Percentiles rank a stretch among this genome's conserved stretches.
phyloP scores from a whole-genome alignment of 2,113 vertebrate species.

The Petrocephalus microphthalmus region DNA sequence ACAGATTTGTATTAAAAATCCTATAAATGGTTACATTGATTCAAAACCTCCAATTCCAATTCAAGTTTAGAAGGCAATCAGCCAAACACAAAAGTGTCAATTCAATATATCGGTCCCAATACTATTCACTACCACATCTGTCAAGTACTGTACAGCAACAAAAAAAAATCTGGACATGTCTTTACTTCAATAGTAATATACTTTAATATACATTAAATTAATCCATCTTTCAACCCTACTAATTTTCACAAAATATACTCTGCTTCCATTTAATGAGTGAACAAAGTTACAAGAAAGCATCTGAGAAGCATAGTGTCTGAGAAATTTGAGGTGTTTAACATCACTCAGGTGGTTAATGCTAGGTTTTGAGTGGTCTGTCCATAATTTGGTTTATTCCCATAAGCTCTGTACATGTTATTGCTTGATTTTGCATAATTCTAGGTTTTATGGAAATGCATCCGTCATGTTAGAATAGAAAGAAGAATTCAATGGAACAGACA shows the following conservation, averaged over 20 bases:
- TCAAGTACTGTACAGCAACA: neutral
- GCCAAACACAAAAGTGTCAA: neutral
- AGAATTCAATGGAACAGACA: neutral
- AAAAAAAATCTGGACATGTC: neutral
- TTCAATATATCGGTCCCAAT: neutral
- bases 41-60: neutral
- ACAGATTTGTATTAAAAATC: neutral
- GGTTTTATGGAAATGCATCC: neutral
- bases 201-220: neutral
- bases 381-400: neutral
- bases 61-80: neutral
- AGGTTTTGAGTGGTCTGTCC: neutral
- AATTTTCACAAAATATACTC: neutral
- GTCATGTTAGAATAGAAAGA: neutral
- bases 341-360: neutral
- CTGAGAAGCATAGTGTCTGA: neutral
- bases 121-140: neutral
- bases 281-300: neutral
- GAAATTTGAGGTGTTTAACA: neutral
- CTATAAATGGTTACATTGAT: neutral
- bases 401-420: neutral
- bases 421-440: neutral
- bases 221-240: neutral
- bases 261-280: neutral
- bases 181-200: neutral